These are phyloP conservation scores for Globia sparganii DNA, from an alignment of 2,888 invertebrate species.

Conservation along the genomic window DNA sequence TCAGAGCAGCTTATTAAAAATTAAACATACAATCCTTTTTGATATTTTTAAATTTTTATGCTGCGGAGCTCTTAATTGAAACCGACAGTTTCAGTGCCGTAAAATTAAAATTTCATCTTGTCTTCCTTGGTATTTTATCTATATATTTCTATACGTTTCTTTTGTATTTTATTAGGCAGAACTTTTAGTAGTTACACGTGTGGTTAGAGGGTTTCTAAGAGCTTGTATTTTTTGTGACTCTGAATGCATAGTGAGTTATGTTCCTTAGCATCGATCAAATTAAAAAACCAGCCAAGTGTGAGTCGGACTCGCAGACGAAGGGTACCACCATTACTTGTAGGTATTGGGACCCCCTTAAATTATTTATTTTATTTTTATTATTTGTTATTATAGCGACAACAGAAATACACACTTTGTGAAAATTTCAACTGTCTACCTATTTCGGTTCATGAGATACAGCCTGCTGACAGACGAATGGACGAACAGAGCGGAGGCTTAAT, in stretches of 20 bases:
- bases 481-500: not conserved
- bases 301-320: not conserved
- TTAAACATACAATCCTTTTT: slow-evolving; percentile 52
- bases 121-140: slow-evolving; percentile 27
- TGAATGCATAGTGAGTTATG: not conserved
- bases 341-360: too few species aligned
- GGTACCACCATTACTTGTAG: not conserved
- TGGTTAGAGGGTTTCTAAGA: not conserved
- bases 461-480: not conserved
- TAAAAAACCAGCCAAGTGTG: not conserved
- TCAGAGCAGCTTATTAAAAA: slow-evolving; percentile 53
- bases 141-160: slow-evolving; percentile 8
- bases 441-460: not conserved
- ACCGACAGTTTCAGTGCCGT: slow-evolving; percentile 50
- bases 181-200: slow-evolving; percentile 15
- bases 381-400: not conserved
- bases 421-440: not conserved
- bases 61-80: slow-evolving; percentile 51
- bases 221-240: not conserved
- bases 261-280: not conserved
- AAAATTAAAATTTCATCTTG: slow-evolving; percentile 44
- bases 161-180: slow-evolving; percentile 25
- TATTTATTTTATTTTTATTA: too few species aligned
- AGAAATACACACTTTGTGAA: not conserved
- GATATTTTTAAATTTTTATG: slow-evolving; percentile 51